Evolutionary conservation across 2,888 invertebrate genomes (phyloP).

Genomic region (Carpatolechia fugitivella): DNA sequence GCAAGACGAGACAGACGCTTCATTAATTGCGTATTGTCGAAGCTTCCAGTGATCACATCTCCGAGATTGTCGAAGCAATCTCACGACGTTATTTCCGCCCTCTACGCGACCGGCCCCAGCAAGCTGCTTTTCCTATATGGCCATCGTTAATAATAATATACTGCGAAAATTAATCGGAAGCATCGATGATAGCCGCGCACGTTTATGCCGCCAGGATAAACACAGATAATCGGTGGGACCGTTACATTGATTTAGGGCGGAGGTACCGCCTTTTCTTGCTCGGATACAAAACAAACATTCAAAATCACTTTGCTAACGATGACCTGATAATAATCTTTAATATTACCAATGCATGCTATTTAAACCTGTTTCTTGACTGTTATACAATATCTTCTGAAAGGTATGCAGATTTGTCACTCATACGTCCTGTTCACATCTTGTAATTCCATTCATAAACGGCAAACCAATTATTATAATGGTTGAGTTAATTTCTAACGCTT

Average conservation of each 20-base stretch:
- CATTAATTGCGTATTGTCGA: constrained; percentile 70
- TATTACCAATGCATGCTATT: no score
- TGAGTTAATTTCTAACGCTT: constrained; percentile 32
- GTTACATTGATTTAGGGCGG: constrained; percentile 57
- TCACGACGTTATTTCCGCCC: constrained; percentile 52
- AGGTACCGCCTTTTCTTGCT: constrained; percentile 40
- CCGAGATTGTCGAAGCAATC: constrained; percentile 46
- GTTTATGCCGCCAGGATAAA: constrained; percentile 62
- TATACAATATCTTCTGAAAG: no score
- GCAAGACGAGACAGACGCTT: constrained; percentile 48
- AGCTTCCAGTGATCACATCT: constrained; percentile 52
- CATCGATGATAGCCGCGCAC: constrained; percentile 56
- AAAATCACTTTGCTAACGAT: constrained; percentile 2
- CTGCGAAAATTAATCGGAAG: constrained; percentile 59
- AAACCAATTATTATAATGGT: constrained; percentile 37
- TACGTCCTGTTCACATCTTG: constrained; percentile 28
- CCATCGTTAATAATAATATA: constrained; percentile 48
- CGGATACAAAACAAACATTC: constrained; percentile 21
- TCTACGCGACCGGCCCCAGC: constrained; percentile 30
- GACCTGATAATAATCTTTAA: constrained; percentile 1
- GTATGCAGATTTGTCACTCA: constrained; percentile 6
- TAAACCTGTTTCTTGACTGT: no score
- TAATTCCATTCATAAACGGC: constrained; percentile 38
- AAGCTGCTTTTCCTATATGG: constrained; percentile 39
- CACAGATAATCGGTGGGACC: constrained; percentile 52